A percentile compares a stretch with the other conserved stretches of the same genome.
Conservation (phyloP, 2,797 vertebrate genomes). For the Megalops cyprinoides region DNA sequence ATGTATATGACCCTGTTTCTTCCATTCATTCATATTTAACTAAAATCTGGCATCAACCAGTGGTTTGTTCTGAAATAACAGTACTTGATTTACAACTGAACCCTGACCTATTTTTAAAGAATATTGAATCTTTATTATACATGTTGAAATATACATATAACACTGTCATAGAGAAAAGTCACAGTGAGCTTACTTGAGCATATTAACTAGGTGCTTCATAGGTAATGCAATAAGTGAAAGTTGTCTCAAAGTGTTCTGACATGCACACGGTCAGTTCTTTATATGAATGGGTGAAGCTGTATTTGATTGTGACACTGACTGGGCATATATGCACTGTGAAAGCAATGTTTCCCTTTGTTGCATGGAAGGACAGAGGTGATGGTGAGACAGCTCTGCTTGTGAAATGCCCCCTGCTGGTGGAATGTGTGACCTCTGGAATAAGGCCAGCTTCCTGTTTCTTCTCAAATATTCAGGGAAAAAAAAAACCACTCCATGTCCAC, state of each 20-base stretch:
- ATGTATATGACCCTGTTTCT: too few relatives aligned
- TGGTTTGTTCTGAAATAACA: neutral
- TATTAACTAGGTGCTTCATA: neutral
- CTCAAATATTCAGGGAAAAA: neutral
- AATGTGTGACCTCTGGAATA: slow-evolving; percentile 61
- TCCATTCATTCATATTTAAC: neutral
- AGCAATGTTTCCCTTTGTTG: neutral
- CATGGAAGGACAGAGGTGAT: slow-evolving; percentile 41
- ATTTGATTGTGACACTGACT: neutral
- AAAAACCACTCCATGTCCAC: slow-evolving; percentile 54
- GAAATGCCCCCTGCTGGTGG: slow-evolving; percentile 46
- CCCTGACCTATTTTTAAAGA: too few relatives aligned
- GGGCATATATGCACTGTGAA: neutral
- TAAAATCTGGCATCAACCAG: neutral
- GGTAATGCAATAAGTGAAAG: neutral
- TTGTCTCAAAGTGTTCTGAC: neutral
- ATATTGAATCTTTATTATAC: too few relatives aligned
- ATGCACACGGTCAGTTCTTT: neutral
- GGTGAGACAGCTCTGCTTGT: slow-evolving; percentile 51
- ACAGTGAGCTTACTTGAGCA: neutral
- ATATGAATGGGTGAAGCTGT: neutral
- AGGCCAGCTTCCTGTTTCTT: slow-evolving; percentile 43
- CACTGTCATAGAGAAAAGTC: neutral
- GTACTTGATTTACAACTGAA: neutral
- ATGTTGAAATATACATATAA: too few relatives aligned